Evolutionary conservation across 2,797 vertebrate genomes (phyloP).

Genomic region (Esox lucius): DNA sequence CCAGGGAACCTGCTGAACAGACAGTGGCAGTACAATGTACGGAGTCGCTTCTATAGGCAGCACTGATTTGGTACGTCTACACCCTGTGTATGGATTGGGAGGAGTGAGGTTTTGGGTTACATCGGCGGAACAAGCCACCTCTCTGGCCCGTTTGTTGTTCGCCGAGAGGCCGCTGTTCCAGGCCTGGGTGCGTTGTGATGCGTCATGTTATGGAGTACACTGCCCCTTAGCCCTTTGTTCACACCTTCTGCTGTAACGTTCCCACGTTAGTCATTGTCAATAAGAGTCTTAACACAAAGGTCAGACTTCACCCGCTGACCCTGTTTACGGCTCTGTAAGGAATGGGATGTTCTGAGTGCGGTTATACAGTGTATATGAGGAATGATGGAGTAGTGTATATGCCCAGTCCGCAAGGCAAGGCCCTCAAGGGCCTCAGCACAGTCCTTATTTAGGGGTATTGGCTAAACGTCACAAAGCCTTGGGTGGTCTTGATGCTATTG

Average conservation of each 20-base stretch:
- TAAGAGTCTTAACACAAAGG: background rate
- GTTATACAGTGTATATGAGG: background rate
- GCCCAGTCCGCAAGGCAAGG: too few relatives aligned
- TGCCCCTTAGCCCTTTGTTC: background rate
- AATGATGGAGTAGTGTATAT: too few relatives aligned
- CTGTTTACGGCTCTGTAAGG: background rate
- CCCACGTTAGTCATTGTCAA: background rate
- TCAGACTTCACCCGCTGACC: slow-evolving; percentile 7
- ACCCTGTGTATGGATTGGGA: background rate
- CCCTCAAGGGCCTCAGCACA: too few relatives aligned
- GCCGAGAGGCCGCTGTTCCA: background rate
- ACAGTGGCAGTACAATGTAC: background rate
- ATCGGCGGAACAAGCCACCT: background rate
- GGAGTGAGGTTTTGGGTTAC: background rate
- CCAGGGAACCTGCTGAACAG: too few relatives aligned
- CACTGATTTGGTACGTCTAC: too few relatives aligned
- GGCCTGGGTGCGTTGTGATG: background rate
- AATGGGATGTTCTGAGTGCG: too few relatives aligned
- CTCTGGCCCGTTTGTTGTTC: background rate
- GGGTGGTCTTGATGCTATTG: too few relatives aligned
- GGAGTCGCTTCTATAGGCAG: too few relatives aligned
- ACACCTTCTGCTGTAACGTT: background rate
- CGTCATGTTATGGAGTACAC: background rate
- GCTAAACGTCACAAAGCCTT: background rate
- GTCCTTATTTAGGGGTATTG: too few relatives aligned